Evolutionary conservation across 2,113 vertebrate genomes (phyloP).

Genomic region (Tichodroma muraria): DNA sequence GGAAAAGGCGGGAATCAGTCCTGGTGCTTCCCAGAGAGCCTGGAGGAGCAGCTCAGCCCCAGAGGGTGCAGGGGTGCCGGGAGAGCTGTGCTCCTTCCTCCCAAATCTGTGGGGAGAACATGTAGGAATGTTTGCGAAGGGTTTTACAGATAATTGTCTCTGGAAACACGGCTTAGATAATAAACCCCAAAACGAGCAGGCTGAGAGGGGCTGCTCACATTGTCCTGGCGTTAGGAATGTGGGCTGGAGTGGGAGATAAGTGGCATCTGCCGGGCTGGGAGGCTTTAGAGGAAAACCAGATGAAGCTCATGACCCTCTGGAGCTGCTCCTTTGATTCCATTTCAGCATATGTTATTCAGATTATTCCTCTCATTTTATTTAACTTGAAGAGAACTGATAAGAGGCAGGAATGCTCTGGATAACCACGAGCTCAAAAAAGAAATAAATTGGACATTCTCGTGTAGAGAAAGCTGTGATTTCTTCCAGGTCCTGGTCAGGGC

Average conservation of each 20-base stretch:
- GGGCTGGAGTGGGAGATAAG: neutral
- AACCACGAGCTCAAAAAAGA: neutral
- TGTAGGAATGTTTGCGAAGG: too few relatives aligned
- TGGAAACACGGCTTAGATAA: too few relatives aligned
- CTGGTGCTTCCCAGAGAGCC: neutral
- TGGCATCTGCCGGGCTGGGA: neutral
- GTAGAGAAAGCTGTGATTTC: neutral
- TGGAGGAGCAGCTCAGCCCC: neutral
- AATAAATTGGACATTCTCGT: accelerated
- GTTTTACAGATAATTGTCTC: neutral
- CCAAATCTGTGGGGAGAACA: accelerated
- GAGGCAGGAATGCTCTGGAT: neutral
- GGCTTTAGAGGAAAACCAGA: neutral
- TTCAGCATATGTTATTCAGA: neutral
- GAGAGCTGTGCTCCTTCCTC: too few relatives aligned
- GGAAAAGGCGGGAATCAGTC: too few relatives aligned
- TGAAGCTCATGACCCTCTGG: neutral
- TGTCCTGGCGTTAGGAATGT: neutral
- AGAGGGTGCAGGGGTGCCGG: neutral
- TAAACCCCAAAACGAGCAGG: neutral
- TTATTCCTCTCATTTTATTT: neutral
- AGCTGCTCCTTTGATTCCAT: neutral
- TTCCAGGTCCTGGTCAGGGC: neutral
- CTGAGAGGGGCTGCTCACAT: neutral
- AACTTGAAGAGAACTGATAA: neutral